Percentiles rank a stretch among this genome's conserved stretches.
These are phyloP conservation scores for Siniperca obscura DNA, from an alignment of 2,797 vertebrate species.

Conservation along the genomic window DNA sequence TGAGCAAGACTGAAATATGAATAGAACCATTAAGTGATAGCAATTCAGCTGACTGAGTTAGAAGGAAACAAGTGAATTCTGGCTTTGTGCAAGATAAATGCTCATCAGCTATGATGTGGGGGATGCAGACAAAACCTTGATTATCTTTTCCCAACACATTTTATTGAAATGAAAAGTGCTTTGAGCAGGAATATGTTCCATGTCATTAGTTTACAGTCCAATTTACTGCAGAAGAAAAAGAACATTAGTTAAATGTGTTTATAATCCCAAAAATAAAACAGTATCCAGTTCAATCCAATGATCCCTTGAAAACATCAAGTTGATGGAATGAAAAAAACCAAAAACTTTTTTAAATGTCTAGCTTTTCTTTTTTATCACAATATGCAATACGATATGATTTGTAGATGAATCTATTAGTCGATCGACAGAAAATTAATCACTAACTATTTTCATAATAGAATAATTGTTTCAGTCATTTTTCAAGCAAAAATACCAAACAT, in stretches of 20 bases:
- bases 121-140: not conserved
- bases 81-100: constrained; percentile 37
- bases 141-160: constrained; percentile 20
- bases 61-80: constrained; percentile 40
- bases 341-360: not conserved
- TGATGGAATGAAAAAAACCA: not conserved
- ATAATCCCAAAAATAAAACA: not conserved
- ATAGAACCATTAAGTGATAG: constrained; percentile 48
- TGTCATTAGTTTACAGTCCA: constrained; percentile 1
- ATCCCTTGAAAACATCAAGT: not conserved
- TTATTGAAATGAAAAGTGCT: constrained; percentile 12
- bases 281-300: not conserved
- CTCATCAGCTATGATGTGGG: constrained; percentile 6
- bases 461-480: not conserved
- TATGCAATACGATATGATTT: not conserved
- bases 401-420: no score
- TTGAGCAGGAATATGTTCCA: constrained; percentile 2
- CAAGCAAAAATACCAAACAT: not conserved
- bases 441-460: no score
- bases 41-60: constrained; percentile 43
- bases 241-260: not conserved
- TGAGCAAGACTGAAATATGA: constrained; percentile 43
- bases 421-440: no score
- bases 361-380: not conserved
- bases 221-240: not conserved